phyloP scores from a whole-genome alignment of 2,797 vertebrate genomes.

The Nyctalus aviator region DNA sequence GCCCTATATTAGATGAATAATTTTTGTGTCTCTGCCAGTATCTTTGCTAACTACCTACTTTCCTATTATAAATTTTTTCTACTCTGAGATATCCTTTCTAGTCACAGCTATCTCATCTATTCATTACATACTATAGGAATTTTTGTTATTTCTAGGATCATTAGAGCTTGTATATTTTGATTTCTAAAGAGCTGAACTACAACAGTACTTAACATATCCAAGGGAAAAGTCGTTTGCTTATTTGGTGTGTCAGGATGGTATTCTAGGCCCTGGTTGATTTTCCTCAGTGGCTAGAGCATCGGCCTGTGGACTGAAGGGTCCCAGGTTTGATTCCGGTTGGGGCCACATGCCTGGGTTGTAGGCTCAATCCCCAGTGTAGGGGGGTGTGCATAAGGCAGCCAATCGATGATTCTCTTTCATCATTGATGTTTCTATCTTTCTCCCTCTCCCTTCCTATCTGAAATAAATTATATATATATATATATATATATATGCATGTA shows the following conservation, averaged over 20 bases:
- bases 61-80: slow-evolving; percentile 14
- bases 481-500: too few relatives aligned
- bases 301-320: too few relatives aligned
- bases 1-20: not conserved
- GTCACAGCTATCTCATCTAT: not conserved
- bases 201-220: not conserved
- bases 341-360: too few relatives aligned
- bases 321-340: too few relatives aligned
- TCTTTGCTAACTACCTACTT: slow-evolving; percentile 23
- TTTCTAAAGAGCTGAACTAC: slow-evolving; percentile 30
- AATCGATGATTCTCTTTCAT: too few relatives aligned
- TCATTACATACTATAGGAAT: slow-evolving; percentile 25
- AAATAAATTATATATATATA: too few relatives aligned
- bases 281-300: too few relatives aligned
- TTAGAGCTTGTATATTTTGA: not conserved
- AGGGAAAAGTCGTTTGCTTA: slow-evolving; percentile 17
- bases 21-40: slow-evolving; percentile 25
- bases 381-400: too few relatives aligned
- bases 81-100: not conserved
- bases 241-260: slow-evolving; percentile 14
- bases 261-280: too few relatives aligned
- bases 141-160: not conserved
- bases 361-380: too few relatives aligned
- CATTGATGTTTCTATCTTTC: too few relatives aligned
- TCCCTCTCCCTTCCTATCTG: too few relatives aligned